Evolutionary conservation across 2,113 vertebrate genomes (phyloP), one percentile per base, ranked within the genome.

Genomic region (Vulpes lagopus): DNA sequence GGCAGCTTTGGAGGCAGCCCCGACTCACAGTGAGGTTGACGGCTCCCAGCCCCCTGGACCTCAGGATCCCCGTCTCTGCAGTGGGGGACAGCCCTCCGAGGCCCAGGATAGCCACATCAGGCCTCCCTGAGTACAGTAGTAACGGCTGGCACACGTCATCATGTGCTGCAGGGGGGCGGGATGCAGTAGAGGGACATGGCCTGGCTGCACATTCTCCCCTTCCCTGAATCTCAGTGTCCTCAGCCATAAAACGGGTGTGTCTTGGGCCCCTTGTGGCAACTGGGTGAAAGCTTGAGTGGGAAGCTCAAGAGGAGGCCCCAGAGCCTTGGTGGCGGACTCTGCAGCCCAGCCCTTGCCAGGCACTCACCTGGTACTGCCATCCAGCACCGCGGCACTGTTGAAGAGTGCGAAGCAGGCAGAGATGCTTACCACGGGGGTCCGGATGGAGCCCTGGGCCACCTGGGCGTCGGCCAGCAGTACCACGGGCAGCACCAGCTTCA

Each of bases 361-460:
- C 62, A 97, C 97, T n/a, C 80, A 98, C 98, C 97, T 95, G 30
- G 84, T 38, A 3, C 22, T 71, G 43, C 73, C 69, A 1, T 83
- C 17, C 0, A 80, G 20, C 14, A 80, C 14, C 0, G 53, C 25
- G 53, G 93, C 76, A 0, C 38, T 69, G 86, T 88, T 60, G 6
- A 98, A 67, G 32, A 94, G 0, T 0, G 96, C 82, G 78, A 80
- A 94, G 96, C 98, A 98, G 65, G 96, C 11, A 0, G 97, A 93
- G 79, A 98, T 73, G 19, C 97, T 97, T 94, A 98, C n/a, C 55
- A 98, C 38, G 0, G 97, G 98, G 17, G 97, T 97, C 57, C 86
- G 91, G 2, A 95, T 95, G 60, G 97, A 67, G 49, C 93, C 95
- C 86, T 81, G 89, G 15, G 32, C 43, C 65, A 98, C 94, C 0